These are phyloP conservation scores for Nyctibius grandis DNA, from an alignment of 2,797 vertebrate species.

Conservation along the genomic window DNA sequence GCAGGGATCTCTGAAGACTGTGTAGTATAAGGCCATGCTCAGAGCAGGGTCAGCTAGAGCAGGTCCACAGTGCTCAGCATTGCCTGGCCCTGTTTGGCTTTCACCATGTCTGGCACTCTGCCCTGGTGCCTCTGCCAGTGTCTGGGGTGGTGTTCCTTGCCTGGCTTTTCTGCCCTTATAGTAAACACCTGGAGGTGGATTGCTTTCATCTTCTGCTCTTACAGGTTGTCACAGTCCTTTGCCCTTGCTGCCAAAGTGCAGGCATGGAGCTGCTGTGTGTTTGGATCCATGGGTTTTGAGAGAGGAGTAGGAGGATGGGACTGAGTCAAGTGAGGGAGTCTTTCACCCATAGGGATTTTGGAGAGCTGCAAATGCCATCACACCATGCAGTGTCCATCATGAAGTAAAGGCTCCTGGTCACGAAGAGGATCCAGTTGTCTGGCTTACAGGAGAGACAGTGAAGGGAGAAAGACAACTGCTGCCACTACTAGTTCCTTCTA, in stretches of 20 bases:
- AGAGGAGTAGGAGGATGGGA: not conserved
- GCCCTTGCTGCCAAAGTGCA: not conserved
- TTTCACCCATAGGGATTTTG: not conserved
- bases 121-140: not conserved
- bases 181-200: not conserved
- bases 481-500: not conserved
- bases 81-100: not conserved
- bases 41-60: not conserved
- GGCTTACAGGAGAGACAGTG: not conserved
- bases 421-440: not conserved
- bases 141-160: not conserved
- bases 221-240: not conserved
- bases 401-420: not conserved
- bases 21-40: not conserved
- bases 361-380: not conserved
- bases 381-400: not conserved
- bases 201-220: not conserved
- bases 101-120: not conserved
- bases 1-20: not conserved
- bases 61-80: not conserved
- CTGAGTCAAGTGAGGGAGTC: not conserved
- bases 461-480: not conserved
- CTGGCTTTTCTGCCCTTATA: not conserved
- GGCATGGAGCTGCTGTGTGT: not conserved
- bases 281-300: not conserved